Base-by-base conservation (phyloP, 30 jellyfish, hydroid and myxozoan genomes). In the Haliclystus octoradiatus region DNA sequence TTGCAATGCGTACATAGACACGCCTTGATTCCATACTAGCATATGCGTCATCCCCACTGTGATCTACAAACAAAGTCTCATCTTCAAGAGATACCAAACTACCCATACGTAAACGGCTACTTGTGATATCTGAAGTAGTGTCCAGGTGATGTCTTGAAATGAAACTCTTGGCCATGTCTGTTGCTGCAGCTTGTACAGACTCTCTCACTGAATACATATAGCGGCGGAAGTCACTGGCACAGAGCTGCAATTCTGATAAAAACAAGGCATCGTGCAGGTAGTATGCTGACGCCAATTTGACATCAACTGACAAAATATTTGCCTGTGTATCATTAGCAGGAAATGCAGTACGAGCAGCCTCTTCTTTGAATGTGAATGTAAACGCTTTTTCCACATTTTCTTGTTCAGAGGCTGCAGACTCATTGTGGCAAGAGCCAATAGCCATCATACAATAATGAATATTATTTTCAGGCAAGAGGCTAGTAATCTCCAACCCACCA, bases 131-230 rank as follows among this genome's bases (percentile, higher is more conserved):
- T 1, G 2, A 30, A 3, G 2, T 31, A 28, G 70, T 46, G 22
- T 66, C 7, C 13, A 5, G 26, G 22, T 60, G 62, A 33, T 25
- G 33, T 2, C 83, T 23, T 23, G 76, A 33, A 23, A 91, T 95
- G 34, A 91, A 73, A 71, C 85, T 92, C 52, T 75, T 91, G 19
- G 99, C 99, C 74, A 76, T 91, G 64, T 91, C 99, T 1, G 95
- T 78, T 1, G 99, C 99, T 2, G 99, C 95, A 31, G 83, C 65
- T 51, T 91, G 96, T 12, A 91, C 61, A 12, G 99, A 91, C 52
- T 49, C 57, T 1, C 95, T 95, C 33, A 82, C 72, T 0, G 84
- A 60, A 0, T 81, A 71, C 12, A 95, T 95, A 70, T 91, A 91
- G 32, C 72, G 92, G 9, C 72, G 86, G 69, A 73, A 91, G 68